These are phyloP conservation scores for Sternarchorhynchus goeldii DNA, from an alignment of 2,797 vertebrate species.

Conservation along the genomic window DNA sequence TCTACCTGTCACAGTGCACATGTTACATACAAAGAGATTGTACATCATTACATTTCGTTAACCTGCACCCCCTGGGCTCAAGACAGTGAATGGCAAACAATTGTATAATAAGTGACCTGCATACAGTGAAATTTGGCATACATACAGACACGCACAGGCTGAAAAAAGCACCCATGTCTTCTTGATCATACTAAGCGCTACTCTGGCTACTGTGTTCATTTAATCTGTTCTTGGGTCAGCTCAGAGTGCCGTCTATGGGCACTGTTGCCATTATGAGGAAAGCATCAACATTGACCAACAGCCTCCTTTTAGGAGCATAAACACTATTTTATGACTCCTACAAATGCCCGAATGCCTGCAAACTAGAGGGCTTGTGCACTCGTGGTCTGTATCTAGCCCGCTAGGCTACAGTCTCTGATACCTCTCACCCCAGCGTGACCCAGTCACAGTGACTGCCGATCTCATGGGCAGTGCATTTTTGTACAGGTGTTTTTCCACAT, in stretches of 20 bases:
- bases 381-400: constrained; percentile 4
- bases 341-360: constrained; percentile 54
- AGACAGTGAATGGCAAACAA: constrained; percentile 91
- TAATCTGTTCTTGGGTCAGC: constrained; percentile 5
- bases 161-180: constrained; percentile 33
- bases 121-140: constrained; percentile 75
- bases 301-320: neutral
- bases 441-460: constrained; percentile 87
- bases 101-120: constrained; percentile 76
- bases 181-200: constrained; percentile 31
- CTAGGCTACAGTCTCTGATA: constrained; percentile 39
- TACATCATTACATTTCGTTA: constrained; percentile 88
- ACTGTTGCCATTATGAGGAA: neutral
- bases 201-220: constrained; percentile 25
- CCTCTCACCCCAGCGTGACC: constrained; percentile 57
- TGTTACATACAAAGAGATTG: constrained; percentile 89
- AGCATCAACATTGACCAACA: constrained; percentile 34
- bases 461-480: constrained; percentile 71
- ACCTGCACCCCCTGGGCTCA: constrained; percentile 79
- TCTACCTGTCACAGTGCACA: constrained; percentile 92
- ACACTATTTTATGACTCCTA: constrained; percentile 51
- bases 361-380: constrained; percentile 19
- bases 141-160: constrained; percentile 51
- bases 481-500: constrained; percentile 52
- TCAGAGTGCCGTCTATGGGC: constrained; percentile 19